phyloP scores from a whole-genome alignment of 2,888 invertebrate genomes.

The Drosophila prostipennis region DNA sequence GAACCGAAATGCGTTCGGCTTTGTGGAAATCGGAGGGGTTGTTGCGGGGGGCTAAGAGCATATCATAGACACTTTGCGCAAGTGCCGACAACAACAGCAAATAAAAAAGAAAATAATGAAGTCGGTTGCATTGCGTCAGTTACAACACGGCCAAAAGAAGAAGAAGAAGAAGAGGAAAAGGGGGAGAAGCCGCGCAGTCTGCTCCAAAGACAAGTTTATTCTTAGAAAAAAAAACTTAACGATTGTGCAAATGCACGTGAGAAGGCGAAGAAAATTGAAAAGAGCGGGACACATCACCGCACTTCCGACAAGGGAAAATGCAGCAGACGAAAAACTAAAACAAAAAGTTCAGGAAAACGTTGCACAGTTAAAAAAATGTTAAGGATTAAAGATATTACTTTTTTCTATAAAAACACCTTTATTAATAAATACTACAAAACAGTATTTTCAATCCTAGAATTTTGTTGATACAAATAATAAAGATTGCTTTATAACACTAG shows the following conservation, averaged over 20 bases:
- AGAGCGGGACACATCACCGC: constrained; percentile 39
- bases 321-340: constrained; percentile 49
- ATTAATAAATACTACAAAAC: too few relatives aligned
- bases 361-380: constrained; percentile 6
- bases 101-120: constrained; percentile 26
- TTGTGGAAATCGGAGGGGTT: background rate
- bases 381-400: background rate
- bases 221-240: constrained; percentile 58
- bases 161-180: background rate
- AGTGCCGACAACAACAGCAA: constrained; percentile 51
- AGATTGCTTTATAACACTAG: too few relatives aligned
- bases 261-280: constrained; percentile 13
- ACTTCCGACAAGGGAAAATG: constrained; percentile 76
- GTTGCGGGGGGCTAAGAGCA: constrained; percentile 2
- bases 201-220: constrained; percentile 34
- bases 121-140: constrained; percentile 63
- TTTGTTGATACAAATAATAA: too few relatives aligned
- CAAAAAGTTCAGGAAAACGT: constrained; percentile 46
- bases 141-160: constrained; percentile 8
- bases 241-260: constrained; percentile 73
- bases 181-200: constrained; percentile 53
- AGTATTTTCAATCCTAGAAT: too few relatives aligned
- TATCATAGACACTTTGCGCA: constrained; percentile 67
- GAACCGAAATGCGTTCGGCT: constrained; percentile 17
- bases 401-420: too few relatives aligned